Evolutionary conservation across 2,797 vertebrate species (phyloP).

Genomic region (Sebastes reedi): DNA sequence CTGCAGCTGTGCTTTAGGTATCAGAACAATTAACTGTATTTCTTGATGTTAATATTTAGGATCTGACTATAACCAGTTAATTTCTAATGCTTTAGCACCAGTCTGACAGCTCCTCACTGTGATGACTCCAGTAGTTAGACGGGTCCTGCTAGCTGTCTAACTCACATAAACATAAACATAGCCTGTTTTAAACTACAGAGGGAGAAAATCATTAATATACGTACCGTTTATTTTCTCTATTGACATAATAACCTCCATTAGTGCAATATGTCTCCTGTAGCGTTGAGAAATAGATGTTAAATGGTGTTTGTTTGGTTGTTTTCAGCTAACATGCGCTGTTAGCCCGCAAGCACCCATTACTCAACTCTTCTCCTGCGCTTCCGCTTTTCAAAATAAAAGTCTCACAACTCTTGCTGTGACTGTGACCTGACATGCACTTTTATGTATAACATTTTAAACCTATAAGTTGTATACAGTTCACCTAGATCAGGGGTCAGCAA

Average conservation of each 20-base stretch:
- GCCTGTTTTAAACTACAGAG: background rate
- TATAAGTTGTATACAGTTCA: no score
- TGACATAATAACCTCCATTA: slow-evolving; percentile 43
- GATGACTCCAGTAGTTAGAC: slow-evolving; percentile 51
- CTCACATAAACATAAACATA: slow-evolving; percentile 16
- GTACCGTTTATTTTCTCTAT: slow-evolving; percentile 52
- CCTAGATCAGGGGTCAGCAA: no score
- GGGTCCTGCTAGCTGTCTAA: slow-evolving; percentile 14
- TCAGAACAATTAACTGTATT: accelerated
- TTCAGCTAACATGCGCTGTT: slow-evolving; percentile 67
- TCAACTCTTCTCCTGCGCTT: slow-evolving; percentile 39
- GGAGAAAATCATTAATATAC: background rate
- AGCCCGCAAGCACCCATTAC: slow-evolving; percentile 64
- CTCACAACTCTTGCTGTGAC: background rate
- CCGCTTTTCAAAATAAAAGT: slow-evolving; percentile 64
- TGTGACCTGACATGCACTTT: no score
- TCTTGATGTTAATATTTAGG: accelerated
- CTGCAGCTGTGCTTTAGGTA: accelerated
- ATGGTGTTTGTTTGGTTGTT: background rate
- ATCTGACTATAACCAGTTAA: accelerated
- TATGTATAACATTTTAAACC: no score
- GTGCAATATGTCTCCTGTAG: background rate
- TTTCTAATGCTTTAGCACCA: background rate
- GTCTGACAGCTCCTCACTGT: background rate
- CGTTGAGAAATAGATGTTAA: background rate